These are phyloP conservation scores for Dendrolimus pini DNA, from an alignment of 2,888 invertebrate genomes.

Conservation along the genomic window DNA sequence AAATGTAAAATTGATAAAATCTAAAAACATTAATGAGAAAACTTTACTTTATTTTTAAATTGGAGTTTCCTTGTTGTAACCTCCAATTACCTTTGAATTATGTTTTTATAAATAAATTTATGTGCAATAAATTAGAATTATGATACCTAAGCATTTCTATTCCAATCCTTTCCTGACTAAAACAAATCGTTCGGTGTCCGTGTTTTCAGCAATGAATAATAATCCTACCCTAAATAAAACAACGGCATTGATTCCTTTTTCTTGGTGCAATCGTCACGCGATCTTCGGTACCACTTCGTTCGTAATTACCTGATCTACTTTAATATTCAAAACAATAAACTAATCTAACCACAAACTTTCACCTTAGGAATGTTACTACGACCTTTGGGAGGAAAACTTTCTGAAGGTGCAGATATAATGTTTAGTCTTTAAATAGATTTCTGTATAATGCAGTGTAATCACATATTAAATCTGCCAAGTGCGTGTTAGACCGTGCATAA, in stretches of 20 bases:
- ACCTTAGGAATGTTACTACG: conserved; percentile 45
- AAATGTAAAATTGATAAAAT: too few relatives aligned
- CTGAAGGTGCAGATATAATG: conserved; percentile 2
- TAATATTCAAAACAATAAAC: conserved; percentile 60
- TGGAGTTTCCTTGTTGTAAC: too few relatives aligned
- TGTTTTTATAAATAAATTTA: too few relatives aligned
- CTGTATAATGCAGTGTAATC: too few relatives aligned
- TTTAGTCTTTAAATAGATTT: conserved; percentile 5
- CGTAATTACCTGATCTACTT: conserved; percentile 47
- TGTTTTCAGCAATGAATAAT: conserved; percentile 30
- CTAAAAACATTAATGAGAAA: too few relatives aligned
- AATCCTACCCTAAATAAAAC: conserved; percentile 33
- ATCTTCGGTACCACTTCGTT: conserved; percentile 54
- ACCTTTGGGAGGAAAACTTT: conserved; percentile 30
- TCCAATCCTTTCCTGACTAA: background rate
- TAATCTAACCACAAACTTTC: conserved; percentile 59
- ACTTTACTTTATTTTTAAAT: too few relatives aligned
- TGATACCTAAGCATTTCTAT: too few relatives aligned
- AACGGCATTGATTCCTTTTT: conserved; percentile 39
- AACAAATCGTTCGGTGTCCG: background rate
- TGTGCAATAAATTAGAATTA: too few relatives aligned
- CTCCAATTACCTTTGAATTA: too few relatives aligned
- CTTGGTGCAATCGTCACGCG: conserved; percentile 48
- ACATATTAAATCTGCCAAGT: too few relatives aligned
- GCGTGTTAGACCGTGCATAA: too few relatives aligned